Evolutionary conservation across 2,797 vertebrate species (phyloP).

Genomic region (Falco concolor): DNA sequence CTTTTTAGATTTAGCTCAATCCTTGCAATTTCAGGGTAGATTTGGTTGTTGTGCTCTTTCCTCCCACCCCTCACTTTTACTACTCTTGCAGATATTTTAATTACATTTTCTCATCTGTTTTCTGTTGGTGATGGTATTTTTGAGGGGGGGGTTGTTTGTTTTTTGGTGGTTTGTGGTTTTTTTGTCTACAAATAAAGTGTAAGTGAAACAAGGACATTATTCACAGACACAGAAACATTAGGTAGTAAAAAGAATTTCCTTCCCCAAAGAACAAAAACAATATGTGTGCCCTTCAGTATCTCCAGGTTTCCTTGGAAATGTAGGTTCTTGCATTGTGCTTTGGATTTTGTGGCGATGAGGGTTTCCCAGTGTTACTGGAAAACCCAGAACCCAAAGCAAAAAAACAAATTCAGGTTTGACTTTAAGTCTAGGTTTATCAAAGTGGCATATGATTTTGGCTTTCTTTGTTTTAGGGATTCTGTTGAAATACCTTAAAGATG

Average conservation of each 20-base stretch:
- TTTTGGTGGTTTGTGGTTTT: neutral
- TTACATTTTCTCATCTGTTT: neutral
- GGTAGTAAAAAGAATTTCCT: neutral
- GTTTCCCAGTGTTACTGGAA: neutral
- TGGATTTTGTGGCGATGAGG: neutral
- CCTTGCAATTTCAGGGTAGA: neutral
- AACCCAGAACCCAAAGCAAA: neutral
- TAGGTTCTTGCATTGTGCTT: conserved; percentile 12
- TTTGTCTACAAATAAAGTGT: neutral
- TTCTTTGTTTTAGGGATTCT: neutral
- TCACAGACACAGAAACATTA: neutral
- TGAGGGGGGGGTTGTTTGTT: neutral
- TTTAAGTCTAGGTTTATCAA: neutral
- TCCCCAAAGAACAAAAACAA: neutral
- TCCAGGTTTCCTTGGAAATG: neutral
- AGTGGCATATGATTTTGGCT: neutral
- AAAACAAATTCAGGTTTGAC: neutral
- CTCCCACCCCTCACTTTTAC: neutral
- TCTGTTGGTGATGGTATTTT: neutral
- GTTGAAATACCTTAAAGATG: neutral
- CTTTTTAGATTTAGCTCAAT: neutral
- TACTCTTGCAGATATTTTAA: neutral
- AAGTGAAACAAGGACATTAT: neutral
- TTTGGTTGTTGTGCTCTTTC: neutral
- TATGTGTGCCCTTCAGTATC: neutral